Percentiles rank a stretch among this genome's conserved stretches.
phyloP scores from a whole-genome alignment of 2,888 invertebrate species.

The Ophioninae sp. region DNA sequence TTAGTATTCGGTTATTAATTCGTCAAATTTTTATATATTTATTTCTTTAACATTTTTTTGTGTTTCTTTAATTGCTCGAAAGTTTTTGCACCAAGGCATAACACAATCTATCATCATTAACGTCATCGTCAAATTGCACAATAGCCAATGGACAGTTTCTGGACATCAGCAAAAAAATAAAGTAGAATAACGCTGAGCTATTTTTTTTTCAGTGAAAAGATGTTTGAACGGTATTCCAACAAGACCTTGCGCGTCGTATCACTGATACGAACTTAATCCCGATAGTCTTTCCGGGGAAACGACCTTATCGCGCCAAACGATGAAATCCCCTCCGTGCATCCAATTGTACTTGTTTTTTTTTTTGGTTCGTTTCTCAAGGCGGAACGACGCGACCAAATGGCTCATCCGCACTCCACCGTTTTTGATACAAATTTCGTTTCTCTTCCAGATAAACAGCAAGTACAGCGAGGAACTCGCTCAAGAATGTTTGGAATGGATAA shows the following conservation, averaged over 20 bases:
- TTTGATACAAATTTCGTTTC: constrained; percentile 60
- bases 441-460: constrained; percentile 96
- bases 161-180: not conserved
- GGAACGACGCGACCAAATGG: constrained; percentile 9
- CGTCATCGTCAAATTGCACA: too few relatives aligned
- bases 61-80: too few relatives aligned
- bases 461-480: constrained; percentile 97
- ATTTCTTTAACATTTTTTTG: too few relatives aligned
- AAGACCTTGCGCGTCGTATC: not conserved
- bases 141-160: not conserved
- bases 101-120: too few relatives aligned
- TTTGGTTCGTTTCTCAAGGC: not conserved
- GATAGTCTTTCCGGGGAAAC: constrained; percentile 9
- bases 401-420: not conserved
- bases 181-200: not conserved
- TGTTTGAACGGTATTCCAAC: not conserved
- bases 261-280: constrained; percentile 33
- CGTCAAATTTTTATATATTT: too few relatives aligned
- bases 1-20: too few relatives aligned
- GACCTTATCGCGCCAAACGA: constrained; percentile 32
- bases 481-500: constrained; percentile 97
- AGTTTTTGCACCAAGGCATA: too few relatives aligned
- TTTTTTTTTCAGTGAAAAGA: not conserved
- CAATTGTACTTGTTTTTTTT: not conserved
- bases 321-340: constrained; percentile 15